Percentiles rank a stretch among this genome's conserved stretches.
Evolutionary conservation across 2,113 vertebrate genomes (phyloP).

Genomic region (Caretta caretta): DNA sequence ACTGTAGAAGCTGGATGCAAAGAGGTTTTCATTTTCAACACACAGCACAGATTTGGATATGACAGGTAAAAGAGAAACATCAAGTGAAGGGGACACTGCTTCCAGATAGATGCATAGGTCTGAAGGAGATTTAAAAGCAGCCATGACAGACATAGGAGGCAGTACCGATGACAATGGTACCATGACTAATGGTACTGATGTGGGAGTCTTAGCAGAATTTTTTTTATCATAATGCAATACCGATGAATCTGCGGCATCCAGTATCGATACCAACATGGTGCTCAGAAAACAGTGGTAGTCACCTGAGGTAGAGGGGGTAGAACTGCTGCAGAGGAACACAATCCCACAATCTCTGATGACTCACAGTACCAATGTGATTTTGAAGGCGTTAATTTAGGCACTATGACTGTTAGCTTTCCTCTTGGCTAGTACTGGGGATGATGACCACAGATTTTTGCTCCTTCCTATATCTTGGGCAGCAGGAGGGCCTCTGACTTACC

Average conservation of each 20-base stretch:
- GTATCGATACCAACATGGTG: too few species aligned
- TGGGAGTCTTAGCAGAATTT: not conserved
- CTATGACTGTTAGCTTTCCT: not conserved
- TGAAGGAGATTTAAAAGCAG: not conserved
- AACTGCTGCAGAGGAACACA: not conserved
- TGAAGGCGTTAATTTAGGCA: not conserved
- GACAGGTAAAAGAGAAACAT: not conserved
- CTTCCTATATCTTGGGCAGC: not conserved
- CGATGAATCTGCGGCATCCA: not conserved
- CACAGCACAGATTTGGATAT: not conserved
- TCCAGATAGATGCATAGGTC: not conserved
- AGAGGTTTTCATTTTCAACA: not conserved
- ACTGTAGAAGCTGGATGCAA: not conserved
- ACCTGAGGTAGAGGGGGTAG: not conserved
- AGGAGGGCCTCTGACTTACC: not conserved
- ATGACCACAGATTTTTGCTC: not conserved
- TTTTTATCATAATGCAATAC: not conserved
- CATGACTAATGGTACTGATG: not conserved
- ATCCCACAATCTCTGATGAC: not conserved
- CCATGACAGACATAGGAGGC: not conserved
- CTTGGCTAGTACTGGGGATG: not conserved
- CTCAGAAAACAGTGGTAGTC: not conserved
- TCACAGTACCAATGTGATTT: not conserved
- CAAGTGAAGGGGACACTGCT: not conserved
- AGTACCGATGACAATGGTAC: not conserved